phyloP scores from a whole-genome alignment of 2,888 invertebrate genomes.

The Lithophane ornitopus region DNA sequence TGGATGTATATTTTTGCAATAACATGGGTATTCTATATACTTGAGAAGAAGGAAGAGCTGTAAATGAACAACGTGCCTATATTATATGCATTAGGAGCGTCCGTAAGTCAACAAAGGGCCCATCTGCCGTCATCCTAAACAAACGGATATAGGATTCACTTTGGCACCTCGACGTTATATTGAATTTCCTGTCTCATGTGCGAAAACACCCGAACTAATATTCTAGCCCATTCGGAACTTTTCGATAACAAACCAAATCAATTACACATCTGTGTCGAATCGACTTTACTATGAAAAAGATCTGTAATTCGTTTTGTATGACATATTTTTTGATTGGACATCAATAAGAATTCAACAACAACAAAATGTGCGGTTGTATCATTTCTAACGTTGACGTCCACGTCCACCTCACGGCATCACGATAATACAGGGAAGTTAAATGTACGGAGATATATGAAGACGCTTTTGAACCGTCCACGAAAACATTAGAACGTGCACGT shows the following conservation, averaged over 20 bases:
- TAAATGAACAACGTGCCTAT: constrained; percentile 30
- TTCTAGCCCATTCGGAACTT: constrained; percentile 7
- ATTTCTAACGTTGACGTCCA: background rate
- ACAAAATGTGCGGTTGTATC: too few species aligned
- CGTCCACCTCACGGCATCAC: background rate
- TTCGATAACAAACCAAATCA: constrained; percentile 22
- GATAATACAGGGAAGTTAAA: background rate
- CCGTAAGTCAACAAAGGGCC: constrained; percentile 35
- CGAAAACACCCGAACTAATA: constrained; percentile 37
- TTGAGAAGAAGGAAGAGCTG: background rate
- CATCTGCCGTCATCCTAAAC: constrained; percentile 62
- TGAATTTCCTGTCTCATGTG: constrained; percentile 52
- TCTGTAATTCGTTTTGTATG: background rate
- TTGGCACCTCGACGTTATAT: constrained; percentile 56
- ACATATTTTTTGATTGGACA: background rate
- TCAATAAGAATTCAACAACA: background rate
- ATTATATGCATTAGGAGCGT: constrained; percentile 37
- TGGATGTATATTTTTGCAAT: background rate
- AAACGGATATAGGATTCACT: constrained; percentile 59
- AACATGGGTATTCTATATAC: background rate
- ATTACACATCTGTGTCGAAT: constrained; percentile 21
- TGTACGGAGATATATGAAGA: background rate
- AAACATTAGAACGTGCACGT: background rate
- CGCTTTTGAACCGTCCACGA: background rate
- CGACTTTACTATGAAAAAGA: background rate